Evolutionary conservation across 2,113 vertebrate species (phyloP), one percentile per base, ranked within the genome.

Genomic region (Melospiza melodia): DNA sequence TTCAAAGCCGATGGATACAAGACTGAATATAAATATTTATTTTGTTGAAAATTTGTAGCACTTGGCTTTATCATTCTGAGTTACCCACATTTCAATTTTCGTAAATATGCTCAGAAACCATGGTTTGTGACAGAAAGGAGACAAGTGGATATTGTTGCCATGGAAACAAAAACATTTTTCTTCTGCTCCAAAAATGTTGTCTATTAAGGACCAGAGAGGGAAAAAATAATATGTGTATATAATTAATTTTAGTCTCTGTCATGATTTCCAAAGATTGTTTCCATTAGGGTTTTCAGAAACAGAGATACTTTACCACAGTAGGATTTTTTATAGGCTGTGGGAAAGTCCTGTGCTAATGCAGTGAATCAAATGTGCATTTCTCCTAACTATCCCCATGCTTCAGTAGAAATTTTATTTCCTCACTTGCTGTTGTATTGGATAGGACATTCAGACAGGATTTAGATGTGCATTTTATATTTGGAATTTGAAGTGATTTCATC

Each of bases 101-200:
- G 75, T 95, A 97, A 97, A 97, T 95, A 97, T 83, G 87, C 79
- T 96, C 93, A 96, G 96, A 96, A 98, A 96, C 95, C 44, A 11
- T 66, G 91, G 84, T 87, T 98, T 96, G 74, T 95, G 91, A 96
- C 95, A 89, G 91, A 95, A 96, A 96, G 84, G 78, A 97, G 95
- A 90, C 48, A 9, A 96, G 94, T 82, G 75, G 94, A 89, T 97
- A 91, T 84, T 95, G 97, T 97, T 89, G 23, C 97, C 96, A 98
- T 98, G 97, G 98, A 93, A 98, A 97, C 98, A 97, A 96, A 98
- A 97, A 95, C 94, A 97, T 96, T 95, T 93, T 96, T 97, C 95
- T 96, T 62, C 95, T 96, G 79, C 90, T 97, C 94, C 90, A 96
- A 97, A 98, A 97, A 95, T 79, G 24, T 96, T 94, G 90, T 90